A percentile compares a stretch with the other conserved stretches of the same genome.
Conservation (phyloP, 2,797 vertebrate species). For the Nannoperca australis region DNA sequence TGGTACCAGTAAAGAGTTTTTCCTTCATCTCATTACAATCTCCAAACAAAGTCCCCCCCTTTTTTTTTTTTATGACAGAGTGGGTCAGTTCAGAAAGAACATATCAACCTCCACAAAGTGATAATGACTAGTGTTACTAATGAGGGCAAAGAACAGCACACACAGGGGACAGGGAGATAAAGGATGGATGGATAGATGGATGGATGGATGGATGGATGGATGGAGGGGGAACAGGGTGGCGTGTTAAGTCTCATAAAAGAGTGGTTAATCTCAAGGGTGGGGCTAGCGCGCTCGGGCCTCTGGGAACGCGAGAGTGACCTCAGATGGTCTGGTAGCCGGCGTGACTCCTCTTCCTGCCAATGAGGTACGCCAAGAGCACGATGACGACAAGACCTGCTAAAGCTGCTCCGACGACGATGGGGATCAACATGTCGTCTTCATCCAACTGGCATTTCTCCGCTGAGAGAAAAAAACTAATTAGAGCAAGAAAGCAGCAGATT, state of each 20-base stretch:
- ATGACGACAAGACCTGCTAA: slow-evolving; percentile 95
- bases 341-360: slow-evolving; percentile 97
- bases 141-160: slow-evolving; percentile 54
- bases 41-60: slow-evolving; percentile 47
- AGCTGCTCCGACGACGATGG: slow-evolving; percentile 95
- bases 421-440: slow-evolving; percentile 95
- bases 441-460: slow-evolving; percentile 94
- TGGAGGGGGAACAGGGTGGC: slow-evolving; percentile 1
- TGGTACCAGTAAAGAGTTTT: slow-evolving; percentile 28
- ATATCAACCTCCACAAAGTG: slow-evolving; percentile 56
- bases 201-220: too few relatives aligned
- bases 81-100: slow-evolving; percentile 69
- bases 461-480: slow-evolving; percentile 58
- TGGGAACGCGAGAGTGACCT: slow-evolving; percentile 53
- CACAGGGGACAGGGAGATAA: slow-evolving; percentile 28
- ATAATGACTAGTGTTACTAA: slow-evolving; percentile 63
- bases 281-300: slow-evolving; percentile 49
- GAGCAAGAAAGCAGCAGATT: neutral
- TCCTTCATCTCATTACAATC: slow-evolving; percentile 34
- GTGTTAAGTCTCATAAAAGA: slow-evolving; percentile 64
- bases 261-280: slow-evolving; percentile 67
- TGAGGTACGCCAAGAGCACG: slow-evolving; percentile 96
- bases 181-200: slow-evolving; percentile 49
- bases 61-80: slow-evolving; percentile 50
- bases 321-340: slow-evolving; percentile 99